phyloP scores from a whole-genome alignment of 2,797 vertebrate genomes.

The Mastacembelus armatus region DNA sequence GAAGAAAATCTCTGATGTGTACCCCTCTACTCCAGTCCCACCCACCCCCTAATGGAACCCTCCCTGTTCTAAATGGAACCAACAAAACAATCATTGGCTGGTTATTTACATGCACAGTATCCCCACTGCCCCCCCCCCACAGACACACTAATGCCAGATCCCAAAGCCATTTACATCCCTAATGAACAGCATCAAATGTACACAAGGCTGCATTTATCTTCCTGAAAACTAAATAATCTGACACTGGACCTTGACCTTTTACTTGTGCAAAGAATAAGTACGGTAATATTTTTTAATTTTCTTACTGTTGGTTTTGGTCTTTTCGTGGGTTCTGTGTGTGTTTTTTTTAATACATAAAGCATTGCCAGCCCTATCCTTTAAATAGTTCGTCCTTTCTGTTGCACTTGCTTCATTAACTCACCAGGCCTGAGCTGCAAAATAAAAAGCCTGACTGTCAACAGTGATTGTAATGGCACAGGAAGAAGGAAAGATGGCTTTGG shows the following conservation, averaged over 20 bases:
- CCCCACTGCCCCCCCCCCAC: slow-evolving; percentile 51
- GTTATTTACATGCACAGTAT: slow-evolving; percentile 84
- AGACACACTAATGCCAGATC: slow-evolving; percentile 76
- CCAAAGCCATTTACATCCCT: slow-evolving; percentile 75
- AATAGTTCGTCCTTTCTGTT: slow-evolving; percentile 2
- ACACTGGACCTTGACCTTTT: slow-evolving; percentile 8
- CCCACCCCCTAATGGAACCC: slow-evolving; percentile 55
- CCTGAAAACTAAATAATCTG: slow-evolving; percentile 38
- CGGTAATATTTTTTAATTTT: slow-evolving; percentile 7
- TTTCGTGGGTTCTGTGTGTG: too few relatives aligned
- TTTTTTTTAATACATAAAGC: background rate
- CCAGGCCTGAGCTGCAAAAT: slow-evolving; percentile 1
- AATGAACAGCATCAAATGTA: slow-evolving; percentile 35
- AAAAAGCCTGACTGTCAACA: slow-evolving; percentile 16
- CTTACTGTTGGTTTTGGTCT: too few relatives aligned
- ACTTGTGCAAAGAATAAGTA: background rate
- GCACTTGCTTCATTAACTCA: slow-evolving; percentile 20
- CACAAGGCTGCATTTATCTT: slow-evolving; percentile 19
- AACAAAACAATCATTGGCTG: slow-evolving; percentile 81
- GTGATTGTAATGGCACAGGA: slow-evolving; percentile 14
- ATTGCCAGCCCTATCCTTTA: slow-evolving; percentile 10
- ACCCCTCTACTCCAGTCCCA: slow-evolving; percentile 25
- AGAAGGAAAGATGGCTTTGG: slow-evolving; percentile 70
- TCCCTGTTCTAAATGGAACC: slow-evolving; percentile 67
- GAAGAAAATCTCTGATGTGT: slow-evolving; percentile 54